Base-by-base conservation (phyloP, 1,140 invertebrate genomes). In the Drosophila lacteicornis region DNA sequence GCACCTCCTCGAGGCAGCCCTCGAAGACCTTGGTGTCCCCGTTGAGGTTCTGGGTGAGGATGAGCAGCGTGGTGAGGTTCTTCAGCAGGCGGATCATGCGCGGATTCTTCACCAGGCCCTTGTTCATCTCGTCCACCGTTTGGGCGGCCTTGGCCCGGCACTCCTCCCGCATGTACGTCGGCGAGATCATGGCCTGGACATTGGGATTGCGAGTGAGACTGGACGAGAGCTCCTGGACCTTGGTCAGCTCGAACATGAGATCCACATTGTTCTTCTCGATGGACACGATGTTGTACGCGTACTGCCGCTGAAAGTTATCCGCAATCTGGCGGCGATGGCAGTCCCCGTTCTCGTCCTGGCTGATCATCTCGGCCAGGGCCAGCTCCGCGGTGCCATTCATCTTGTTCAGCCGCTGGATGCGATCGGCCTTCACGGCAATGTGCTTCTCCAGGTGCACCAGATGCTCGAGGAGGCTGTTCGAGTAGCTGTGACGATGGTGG, bases 311-410 rank as follows among this genome's bases (percentile, higher is more conserved):
- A 93, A 99, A 99, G 82, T 98, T 97, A 53, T 96, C 94, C 62
- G 98, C 77, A 0, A 87, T 42, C 9, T 77, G 78, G 0, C 65
- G 63, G 0, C 81, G 85, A 19, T 56, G 67, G 4, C 66, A 58
- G 15, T 81, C 86, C 0, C 63, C 75, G 2, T 38, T 42, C 42
- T 90, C 84, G 13, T 88, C 79, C 94, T 55, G 94, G 94, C 65
- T 81, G 1, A 78, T 36, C 92, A 97, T 97, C 13, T 91, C 81
- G 19, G 66, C 79, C 62, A 83, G 74, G 80, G 96, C 95, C 93
- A 97, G 96, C 93, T 99, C 98, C 15, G 97, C 98, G 92, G 98
- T 96, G 69, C 96, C 94, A 91, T 99, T 99, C 96, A 99, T 97
- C 45, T 97, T 95, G 91, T 96, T 96, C 45, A 99, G 93, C 45